Evolutionary conservation across 2,888 invertebrate genomes (phyloP).

Genomic region (Eupithecia insigniata): DNA sequence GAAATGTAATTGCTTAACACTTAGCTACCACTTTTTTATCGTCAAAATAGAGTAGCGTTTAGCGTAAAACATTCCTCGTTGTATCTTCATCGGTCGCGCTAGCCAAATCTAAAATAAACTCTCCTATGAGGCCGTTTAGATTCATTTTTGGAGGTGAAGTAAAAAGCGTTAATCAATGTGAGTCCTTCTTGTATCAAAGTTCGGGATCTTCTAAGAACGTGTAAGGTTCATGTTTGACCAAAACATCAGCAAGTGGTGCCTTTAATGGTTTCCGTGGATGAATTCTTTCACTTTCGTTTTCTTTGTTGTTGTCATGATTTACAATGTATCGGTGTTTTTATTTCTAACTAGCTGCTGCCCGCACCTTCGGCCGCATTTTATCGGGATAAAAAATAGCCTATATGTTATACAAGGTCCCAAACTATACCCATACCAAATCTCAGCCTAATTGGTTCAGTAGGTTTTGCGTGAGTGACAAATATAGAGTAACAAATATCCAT

Average conservation of each 20-base stretch:
- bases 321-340: conserved; percentile 51
- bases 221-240: conserved; percentile 70
- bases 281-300: conserved; percentile 75
- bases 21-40: conserved; percentile 52
- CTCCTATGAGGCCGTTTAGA: conserved; percentile 47
- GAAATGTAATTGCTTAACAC: conserved; percentile 46
- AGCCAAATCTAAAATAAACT: conserved; percentile 48
- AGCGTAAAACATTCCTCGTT: conserved; percentile 51
- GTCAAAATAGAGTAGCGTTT: conserved; percentile 56
- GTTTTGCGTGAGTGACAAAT: no score
- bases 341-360: no score
- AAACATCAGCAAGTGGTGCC: conserved; percentile 69
- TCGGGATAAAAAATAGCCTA: no score
- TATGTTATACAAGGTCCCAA: no score
- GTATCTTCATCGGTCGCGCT: conserved; percentile 64
- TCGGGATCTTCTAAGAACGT: conserved; percentile 73
- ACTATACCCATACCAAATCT: no score
- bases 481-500: no score
- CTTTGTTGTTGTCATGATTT: conserved; percentile 62
- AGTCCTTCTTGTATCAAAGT: conserved; percentile 65
- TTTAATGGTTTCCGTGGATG: conserved; percentile 67
- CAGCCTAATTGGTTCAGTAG: no score
- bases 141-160: conserved; percentile 52
- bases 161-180: conserved; percentile 76
- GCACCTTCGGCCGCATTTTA: no score